Evolutionary conservation across 2,888 invertebrate genomes (phyloP), one percentile per base, ranked within the genome.

Genomic region (Agrenia bidenticulata): DNA sequence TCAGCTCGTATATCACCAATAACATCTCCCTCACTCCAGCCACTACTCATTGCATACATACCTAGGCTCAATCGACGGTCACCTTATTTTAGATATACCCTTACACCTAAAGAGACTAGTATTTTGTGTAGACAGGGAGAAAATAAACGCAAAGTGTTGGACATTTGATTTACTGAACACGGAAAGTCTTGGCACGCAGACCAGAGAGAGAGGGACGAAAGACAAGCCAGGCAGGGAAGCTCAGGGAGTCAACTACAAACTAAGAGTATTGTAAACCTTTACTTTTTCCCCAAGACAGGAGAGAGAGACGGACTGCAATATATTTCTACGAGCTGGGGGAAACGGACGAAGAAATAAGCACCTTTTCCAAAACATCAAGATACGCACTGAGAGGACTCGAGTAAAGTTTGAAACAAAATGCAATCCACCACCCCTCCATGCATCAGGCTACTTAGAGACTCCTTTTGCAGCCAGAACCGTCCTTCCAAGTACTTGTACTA

Each of bases 151-250:
- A 45, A n/a, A 45, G 45, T 45, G 45, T 45, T 21, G 41, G 56
- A 57, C 56, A 57, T 57, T 37, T 57, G 26, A 55, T 55, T 55
- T 55, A 32, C 55, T 21, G 19, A 57, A 39, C 56, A 57, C 56
- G 56, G 41, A 57, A 57, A 19, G 45, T 15, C 32, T 15, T 45
- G 45, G 45, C 45, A 45, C 45, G 45, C 45, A 45, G 45, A 15
- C 45, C n/a, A 15, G 15, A 11, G 15, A 39, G 39, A 11, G 15
- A 39, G 9, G 39, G 39, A 39, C 39, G 39, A 39, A 7, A 15
- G 39, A 39, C 9, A 39, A 39, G 7, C 39, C 9, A 39, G n/a
- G n/a, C n/a, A 32, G 32, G 32, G 5, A 32, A 32, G 5, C 32
- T 32, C 32, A 32, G 32, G 32, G 32, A 32, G 32, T 32, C 32